Evolutionary conservation across 2,797 vertebrate species (phyloP), one percentile per base, ranked within the genome.

Genomic region (Tapirus indicus): DNA sequence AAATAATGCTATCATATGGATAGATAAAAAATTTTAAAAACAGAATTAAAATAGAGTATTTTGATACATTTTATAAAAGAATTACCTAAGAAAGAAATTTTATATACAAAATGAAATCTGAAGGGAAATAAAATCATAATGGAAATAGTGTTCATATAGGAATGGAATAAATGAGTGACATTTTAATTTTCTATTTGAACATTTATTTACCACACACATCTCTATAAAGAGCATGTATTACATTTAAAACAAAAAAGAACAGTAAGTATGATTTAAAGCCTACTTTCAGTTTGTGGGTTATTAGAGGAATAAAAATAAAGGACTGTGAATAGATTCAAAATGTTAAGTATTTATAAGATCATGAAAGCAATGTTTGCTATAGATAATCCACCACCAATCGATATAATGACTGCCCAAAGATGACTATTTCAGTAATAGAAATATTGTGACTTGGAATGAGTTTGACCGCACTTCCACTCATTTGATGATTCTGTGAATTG

Each of bases 121-220:
- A 32, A 83, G 29, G 32, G 38, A 62, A 77, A 47, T 88, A 66
- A 80, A 41, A 93, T 20, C 41, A 49, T 54, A 78, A 69, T 49
- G 20, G 52, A 93, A 94, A 71, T 47, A 79, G 62, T 18, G 52
- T 87, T 89, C 72, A 66, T 62, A 27, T 79, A 20, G 71, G 56
- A 3, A 25, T 85, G 4, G 27, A 72, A 87, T 75, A 88, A 80
- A 49, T 82, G 8, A 94, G 29, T 41, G 14, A 71, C 25, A 87
- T 92, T 52, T 91, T 69, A 80, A 82, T 95, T 93, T 93, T 78
- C 35, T 96, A 77, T 77, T 64, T 88, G 35, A 64, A 64, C 29
- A 4, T 69, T 90, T 89, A 62, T n/a, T 92, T 94, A 49, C 71
- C 71, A 54, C 71, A 29, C n/a, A 60, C 25, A n/a, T 44, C 12